Percentiles rank a stretch among this genome's conserved stretches.
phyloP scores from a whole-genome alignment of 2,797 vertebrate species.

The Tragopan temminckii region DNA sequence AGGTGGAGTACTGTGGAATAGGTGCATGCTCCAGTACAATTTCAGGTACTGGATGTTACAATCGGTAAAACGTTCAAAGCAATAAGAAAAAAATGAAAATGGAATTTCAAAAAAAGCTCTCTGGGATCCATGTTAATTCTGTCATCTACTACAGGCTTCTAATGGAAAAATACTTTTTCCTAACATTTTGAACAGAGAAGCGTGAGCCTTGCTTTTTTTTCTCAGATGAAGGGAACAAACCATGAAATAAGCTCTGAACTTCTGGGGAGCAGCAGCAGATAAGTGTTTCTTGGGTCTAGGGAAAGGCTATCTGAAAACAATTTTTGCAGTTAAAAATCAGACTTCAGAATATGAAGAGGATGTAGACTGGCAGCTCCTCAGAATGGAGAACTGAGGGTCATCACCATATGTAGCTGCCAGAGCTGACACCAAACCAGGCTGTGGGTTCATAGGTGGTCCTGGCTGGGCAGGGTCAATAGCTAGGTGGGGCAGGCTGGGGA shows the following conservation, averaged over 20 bases:
- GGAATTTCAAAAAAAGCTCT: not conserved
- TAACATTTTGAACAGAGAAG: not conserved
- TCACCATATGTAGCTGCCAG: not conserved
- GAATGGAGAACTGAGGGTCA: not conserved
- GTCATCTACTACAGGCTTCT: not conserved
- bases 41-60: not conserved
- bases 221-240: not conserved
- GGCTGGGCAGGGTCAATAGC: accelerated
- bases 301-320: not conserved
- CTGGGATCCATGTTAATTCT: not conserved
- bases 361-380: not conserved
- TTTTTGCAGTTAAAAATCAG: not conserved
- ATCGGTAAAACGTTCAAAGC: not conserved
- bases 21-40: not conserved
- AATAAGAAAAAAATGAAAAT: not conserved
- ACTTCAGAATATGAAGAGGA: not conserved
- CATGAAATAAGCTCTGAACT: not conserved
- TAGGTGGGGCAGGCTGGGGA: accelerated
- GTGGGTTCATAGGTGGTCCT: not conserved
- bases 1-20: not conserved
- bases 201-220: not conserved
- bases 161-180: not conserved
- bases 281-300: not conserved
- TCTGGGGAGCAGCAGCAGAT: not conserved
- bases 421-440: not conserved